phyloP scores from a whole-genome alignment of 2,113 vertebrate genomes.

The Chloroceryle aenea region DNA sequence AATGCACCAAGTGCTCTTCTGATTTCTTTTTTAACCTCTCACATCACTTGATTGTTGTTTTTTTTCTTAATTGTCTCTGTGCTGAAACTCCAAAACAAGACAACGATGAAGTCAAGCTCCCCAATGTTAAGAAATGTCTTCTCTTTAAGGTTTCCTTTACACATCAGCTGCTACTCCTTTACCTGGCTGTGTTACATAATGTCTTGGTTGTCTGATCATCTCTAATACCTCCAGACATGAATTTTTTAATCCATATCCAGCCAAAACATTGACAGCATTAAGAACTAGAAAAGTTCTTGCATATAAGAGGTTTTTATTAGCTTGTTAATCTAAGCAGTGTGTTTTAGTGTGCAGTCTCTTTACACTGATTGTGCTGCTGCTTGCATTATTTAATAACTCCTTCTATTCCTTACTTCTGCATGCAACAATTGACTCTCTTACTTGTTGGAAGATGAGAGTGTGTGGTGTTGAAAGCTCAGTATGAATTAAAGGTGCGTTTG shows the following conservation, averaged over 20 bases:
- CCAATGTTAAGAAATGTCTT: not conserved
- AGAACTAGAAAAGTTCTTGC: not conserved
- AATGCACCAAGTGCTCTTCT: not conserved
- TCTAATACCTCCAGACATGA: not conserved
- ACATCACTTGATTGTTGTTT: not conserved
- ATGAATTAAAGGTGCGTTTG: slow-evolving; percentile 70
- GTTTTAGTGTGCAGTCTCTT: slow-evolving; percentile 38
- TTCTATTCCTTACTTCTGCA: slow-evolving; percentile 69
- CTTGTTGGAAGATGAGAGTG: slow-evolving; percentile 67
- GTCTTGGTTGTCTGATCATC: not conserved
- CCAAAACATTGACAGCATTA: not conserved
- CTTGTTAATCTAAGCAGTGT: not conserved
- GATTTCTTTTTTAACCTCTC: not conserved
- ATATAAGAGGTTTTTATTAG: not conserved
- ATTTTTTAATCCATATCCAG: not conserved
- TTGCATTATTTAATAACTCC: slow-evolving; percentile 49
- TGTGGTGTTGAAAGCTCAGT: slow-evolving; percentile 68
- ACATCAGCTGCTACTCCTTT: not conserved
- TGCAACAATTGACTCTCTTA: slow-evolving; percentile 70
- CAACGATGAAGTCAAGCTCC: not conserved
- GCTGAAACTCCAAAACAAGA: not conserved
- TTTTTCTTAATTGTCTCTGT: not conserved
- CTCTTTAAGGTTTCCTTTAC: not conserved
- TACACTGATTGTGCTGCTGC: slow-evolving; percentile 11
- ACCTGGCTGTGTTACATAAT: not conserved